Conservation (phyloP, 2,888 invertebrate species). For the Chalcosyrphus nemorum region DNA sequence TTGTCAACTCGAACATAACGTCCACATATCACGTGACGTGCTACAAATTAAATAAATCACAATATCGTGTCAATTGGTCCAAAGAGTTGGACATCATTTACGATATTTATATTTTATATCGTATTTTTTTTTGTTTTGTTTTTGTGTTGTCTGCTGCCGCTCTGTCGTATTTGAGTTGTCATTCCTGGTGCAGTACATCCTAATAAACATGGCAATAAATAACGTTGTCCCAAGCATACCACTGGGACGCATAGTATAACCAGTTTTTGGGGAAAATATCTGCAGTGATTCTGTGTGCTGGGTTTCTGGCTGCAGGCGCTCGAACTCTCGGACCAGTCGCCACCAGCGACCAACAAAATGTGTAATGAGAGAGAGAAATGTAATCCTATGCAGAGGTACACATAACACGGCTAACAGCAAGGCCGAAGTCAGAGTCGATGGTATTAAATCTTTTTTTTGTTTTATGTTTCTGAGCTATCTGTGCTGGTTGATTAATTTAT, state of each 20-base stretch:
- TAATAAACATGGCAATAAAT: conserved; percentile 70
- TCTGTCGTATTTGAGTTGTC: conserved; percentile 55
- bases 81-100: conserved; percentile 58
- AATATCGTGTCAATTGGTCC: conserved; percentile 69
- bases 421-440: neutral
- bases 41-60: conserved; percentile 67
- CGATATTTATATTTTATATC: conserved; percentile 51
- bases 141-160: too few relatives aligned
- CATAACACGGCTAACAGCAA: conserved; percentile 17
- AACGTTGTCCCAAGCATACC: conserved; percentile 60
- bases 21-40: conserved; percentile 44
- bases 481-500: conserved; percentile 63
- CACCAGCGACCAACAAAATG: conserved; percentile 35
- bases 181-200: conserved; percentile 69
- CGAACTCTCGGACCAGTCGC: too few relatives aligned
- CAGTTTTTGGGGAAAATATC: conserved; percentile 66
- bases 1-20: conserved; percentile 37
- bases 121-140: neutral
- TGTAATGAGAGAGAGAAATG: conserved; percentile 61
- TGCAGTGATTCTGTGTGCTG: conserved; percentile 51
- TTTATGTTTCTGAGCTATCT: conserved; percentile 4
- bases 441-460: conserved; percentile 7
- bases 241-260: conserved; percentile 65
- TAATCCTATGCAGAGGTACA: conserved; percentile 68
- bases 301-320: conserved; percentile 32